phyloP scores from a whole-genome alignment of 2,888 invertebrate species.

The Lasius fuliginosus region DNA sequence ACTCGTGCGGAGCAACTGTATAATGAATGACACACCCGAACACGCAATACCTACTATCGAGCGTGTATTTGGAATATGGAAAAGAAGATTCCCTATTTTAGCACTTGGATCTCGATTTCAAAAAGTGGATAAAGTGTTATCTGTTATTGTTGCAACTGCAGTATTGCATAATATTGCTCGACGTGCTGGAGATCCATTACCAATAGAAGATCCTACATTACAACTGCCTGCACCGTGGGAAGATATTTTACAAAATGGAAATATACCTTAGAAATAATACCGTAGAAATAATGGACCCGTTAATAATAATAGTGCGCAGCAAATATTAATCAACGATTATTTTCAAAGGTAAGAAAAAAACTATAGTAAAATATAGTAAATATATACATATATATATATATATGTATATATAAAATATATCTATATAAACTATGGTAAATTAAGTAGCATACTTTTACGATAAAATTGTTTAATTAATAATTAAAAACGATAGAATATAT shows the following conservation, averaged over 20 bases:
- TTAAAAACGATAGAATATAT: neutral
- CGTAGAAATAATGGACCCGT: conserved; percentile 17
- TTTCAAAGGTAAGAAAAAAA: conserved; percentile 51
- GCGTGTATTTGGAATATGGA: conserved; percentile 75
- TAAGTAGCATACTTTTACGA: neutral
- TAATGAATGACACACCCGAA: conserved; percentile 24
- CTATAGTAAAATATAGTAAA: neutral
- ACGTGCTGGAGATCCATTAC: conserved; percentile 46
- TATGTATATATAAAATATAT: too few species aligned
- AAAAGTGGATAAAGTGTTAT: conserved; percentile 35
- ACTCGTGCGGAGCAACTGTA: conserved; percentile 70
- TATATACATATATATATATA: neutral
- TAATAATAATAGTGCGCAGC: conserved; percentile 8
- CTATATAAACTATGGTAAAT: too few species aligned
- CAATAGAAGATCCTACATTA: conserved; percentile 46
- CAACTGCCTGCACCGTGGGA: neutral
- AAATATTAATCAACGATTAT: conserved; percentile 52
- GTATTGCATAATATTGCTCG: conserved; percentile 77
- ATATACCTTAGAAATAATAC: too few species aligned
- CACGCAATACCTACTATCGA: conserved; percentile 16
- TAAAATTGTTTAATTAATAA: neutral
- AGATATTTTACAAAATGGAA: conserved; percentile 5
- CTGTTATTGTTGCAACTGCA: conserved; percentile 75
- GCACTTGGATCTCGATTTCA: conserved; percentile 17
- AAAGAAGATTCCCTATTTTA: conserved; percentile 70